These are phyloP conservation scores for Pristionchus mayeri DNA, from an alignment of 2,888 invertebrate genomes.

Conservation along the genomic window DNA sequence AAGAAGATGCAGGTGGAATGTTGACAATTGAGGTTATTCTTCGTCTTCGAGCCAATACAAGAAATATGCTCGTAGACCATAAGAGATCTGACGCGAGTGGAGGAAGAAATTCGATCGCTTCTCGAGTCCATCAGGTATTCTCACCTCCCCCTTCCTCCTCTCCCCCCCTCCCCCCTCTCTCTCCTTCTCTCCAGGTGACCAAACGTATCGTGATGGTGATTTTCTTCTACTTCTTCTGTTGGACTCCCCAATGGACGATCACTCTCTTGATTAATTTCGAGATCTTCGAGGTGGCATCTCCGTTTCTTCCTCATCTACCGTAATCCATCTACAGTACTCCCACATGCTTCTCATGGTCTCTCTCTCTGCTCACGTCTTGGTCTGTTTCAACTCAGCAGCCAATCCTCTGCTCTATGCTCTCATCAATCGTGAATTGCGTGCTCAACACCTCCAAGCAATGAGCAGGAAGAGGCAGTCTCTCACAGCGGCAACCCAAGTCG, in stretches of 20 bases:
- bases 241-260: conserved; percentile 74
- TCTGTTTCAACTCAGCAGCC: conserved; percentile 76
- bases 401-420: conserved; percentile 75
- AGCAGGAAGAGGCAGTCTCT: conserved; percentile 70
- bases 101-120: background rate
- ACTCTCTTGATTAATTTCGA: conserved; percentile 73
- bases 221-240: conserved; percentile 74
- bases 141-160: background rate
- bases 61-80: background rate
- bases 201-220: conserved; percentile 74
- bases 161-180: no score
- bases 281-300: conserved; percentile 53
- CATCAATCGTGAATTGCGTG: conserved; percentile 73
- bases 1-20: no score
- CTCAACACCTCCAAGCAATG: conserved; percentile 72
- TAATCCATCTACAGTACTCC: no score
- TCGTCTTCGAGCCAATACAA: conserved; percentile 11
- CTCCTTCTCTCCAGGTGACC: conserved; percentile 62
- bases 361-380: conserved; percentile 72
- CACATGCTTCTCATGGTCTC: conserved; percentile 57
- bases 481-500: conserved; percentile 56
- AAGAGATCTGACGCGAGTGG: conserved; percentile 2
- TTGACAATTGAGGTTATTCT: conserved; percentile 19
- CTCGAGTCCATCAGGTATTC: conserved; percentile 29
- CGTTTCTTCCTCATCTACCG: no score